Base-by-base conservation (phyloP, 2,113 vertebrate genomes). In the Cephalopterus ornatus region DNA sequence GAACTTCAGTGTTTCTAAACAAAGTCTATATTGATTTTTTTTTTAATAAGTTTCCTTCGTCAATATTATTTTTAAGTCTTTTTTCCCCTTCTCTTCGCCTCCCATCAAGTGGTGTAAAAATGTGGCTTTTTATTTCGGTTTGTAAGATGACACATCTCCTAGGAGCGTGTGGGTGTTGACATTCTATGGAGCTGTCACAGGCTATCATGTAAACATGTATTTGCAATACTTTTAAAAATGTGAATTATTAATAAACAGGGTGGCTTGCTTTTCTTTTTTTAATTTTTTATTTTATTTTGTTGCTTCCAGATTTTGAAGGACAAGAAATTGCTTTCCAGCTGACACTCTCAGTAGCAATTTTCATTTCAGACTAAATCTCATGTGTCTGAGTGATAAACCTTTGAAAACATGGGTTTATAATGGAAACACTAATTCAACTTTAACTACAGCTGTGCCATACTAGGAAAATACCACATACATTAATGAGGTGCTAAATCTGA, bases 241-340 rank as follows among this genome's bases (percentile, higher is more conserved):
- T 95, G 96, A 96, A 97, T 96, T 97, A 97, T 97, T 97, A 97
- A 97, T 96, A 97, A 97, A 94, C 82, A 94, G 73, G 49, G 76
- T 66, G 82, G 86, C 77, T 95, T 76, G 49, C 33, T 63, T 80
- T 80, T 91, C 80, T 81, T 89, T 62, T 20, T 30, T 30, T 47
- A 7, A 6, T 49, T 49, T 49, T 24, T 49, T 13, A 20, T 14
- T 49, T 49, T 71, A 15, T 53, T 92, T 89, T 84, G 39, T 92
- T 92, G 53, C 91, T 84, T 80, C 78, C 82, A 87, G 77, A 85
- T 95, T 92, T 96, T 96, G 92, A 96, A 95, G 95, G 96, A 86
- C 61, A 85, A 91, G 88, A 85, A 92, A 81, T 90, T 89, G 59
- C 66, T 95, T 96, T 88, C 89, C 84, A 91, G 73, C 95, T 91